Base-by-base conservation (phyloP, 2,888 invertebrate genomes). In the Eudemis profundana region DNA sequence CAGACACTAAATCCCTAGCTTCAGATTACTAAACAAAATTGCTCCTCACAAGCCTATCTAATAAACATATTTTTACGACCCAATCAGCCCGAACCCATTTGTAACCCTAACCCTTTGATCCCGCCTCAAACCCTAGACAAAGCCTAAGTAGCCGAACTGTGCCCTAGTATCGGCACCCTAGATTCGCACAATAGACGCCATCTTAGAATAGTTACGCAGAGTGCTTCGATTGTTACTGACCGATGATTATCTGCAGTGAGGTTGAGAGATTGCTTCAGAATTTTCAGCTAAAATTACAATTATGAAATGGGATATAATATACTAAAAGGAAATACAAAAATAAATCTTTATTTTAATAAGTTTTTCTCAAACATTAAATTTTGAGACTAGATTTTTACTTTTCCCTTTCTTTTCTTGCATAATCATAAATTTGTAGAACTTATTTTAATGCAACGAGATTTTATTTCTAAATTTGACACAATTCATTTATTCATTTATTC, bases 211-310 rank as follows among this genome's bases (percentile, higher is more conserved):
- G 50, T 64, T 57, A 44, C 63, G 49, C 57, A 33, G 57, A 64
- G 63, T 64, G 63, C 63, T 42, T n/a, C 56, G 42, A 64, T 64
- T 64, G 63, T 57, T 27, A 17, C 27, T 57, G 57, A 38, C 42
- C 40, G 54, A 54, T 27, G 51, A 53, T 36, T 36, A 21, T n/a
- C 15, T 29, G 15, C 17, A 54, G 17, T 56, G 56, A 44, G 12
- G 14, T 42, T 42, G 56, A 56, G 56, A 42, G 17, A 56, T 56
- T 44, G 42, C 56, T 56, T 27, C 42, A 7, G 42, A 15, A 54
- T n/a, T n/a, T n/a, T n/a, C n/a, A n/a, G n/a, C n/a, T n/a, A n/a
- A n/a, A n/a, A n/a, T n/a, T n/a, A n/a, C n/a, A n/a, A n/a, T n/a
- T n/a, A n/a, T n/a, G n/a, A n/a, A n/a, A n/a, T n/a, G n/a, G n/a